Evolutionary conservation across 2,797 vertebrate genomes (phyloP), one percentile per base, ranked within the genome.

Genomic region (Danio albolineatus): DNA sequence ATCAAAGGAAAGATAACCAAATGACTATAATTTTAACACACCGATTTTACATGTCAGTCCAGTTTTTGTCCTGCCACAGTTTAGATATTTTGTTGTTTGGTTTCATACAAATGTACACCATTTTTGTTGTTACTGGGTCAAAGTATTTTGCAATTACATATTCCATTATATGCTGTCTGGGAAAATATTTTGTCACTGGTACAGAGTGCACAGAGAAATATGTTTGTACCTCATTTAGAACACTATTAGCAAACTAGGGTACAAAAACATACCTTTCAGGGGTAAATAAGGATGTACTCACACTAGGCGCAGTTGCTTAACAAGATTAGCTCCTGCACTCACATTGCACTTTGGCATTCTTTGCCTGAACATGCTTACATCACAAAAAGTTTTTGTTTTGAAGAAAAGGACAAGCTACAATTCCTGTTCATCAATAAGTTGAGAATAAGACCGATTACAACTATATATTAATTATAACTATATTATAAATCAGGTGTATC

Each of bases 1-100:
- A 53, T 60, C 9, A 48, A 13, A 13, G 19, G 36, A 81, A 70
- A 72, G 17, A 60, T 48, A 16, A 7, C 64, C 73, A 54, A 70
- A 62, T 36, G 70, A 21, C n/a, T 77, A 28, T 28, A 14, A 43
- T 38, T 41, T 64, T 82, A 75, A 70, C 44, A 44, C 14, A 59
- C 44, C 12, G 2, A 53, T 78, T 60, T 69, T 70, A 67, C 7
- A 85, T 46, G 36, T 64, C 44, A 51, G n/a, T 53, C 6, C 21
- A 53, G 8, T 73, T 76, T 48, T 66, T 60, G 28, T 74, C 65
- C 49, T 44, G 43, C 62, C 39, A 43, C 56, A 53, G 21, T 19
- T 64, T 38, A 69, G 39, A 76, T 36, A 6, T 19, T 70, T 39
- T 53, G 53, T 28, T 43, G 10, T 19, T 43, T 53, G 10, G 9